Percentiles rank a stretch among this genome's conserved stretches.
Conservation (phyloP, 1,140 invertebrate genomes). For the Drepana arcuata region DNA sequence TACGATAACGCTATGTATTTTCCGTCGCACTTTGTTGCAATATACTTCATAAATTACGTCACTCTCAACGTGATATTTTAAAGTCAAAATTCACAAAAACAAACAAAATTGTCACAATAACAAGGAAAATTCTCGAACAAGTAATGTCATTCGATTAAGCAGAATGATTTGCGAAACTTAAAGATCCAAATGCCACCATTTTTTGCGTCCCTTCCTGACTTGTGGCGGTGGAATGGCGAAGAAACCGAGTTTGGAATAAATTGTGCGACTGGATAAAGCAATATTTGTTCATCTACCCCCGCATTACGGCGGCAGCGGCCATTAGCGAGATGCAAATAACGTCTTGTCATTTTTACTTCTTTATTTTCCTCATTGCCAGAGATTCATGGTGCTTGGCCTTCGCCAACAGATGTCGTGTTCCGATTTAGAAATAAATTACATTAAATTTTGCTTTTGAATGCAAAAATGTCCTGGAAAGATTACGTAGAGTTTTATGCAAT, state of each 20-base stretch:
- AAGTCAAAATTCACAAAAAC: constrained; percentile 3
- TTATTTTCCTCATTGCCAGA: constrained; percentile 54
- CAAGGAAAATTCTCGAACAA: constrained; percentile 39
- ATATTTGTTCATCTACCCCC: constrained; percentile 70
- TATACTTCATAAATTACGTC: neutral
- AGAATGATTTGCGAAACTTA: constrained; percentile 63
- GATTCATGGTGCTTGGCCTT: constrained; percentile 39
- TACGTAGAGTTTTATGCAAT: no score
- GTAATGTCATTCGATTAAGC: constrained; percentile 57
- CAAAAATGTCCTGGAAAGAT: no score
- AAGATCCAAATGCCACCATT: constrained; percentile 56
- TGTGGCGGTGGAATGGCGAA: constrained; percentile 52
- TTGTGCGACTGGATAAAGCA: constrained; percentile 67
- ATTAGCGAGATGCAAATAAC: constrained; percentile 71
- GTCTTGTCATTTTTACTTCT: constrained; percentile 70
- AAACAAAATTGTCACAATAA: constrained; percentile 26
- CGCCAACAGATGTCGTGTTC: constrained; percentile 37
- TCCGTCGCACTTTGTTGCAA: constrained; percentile 16
- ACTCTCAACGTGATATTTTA: constrained; percentile 2
- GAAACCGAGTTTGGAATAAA: constrained; percentile 66
- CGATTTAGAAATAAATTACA: constrained; percentile 39
- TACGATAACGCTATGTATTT: constrained; percentile 24
- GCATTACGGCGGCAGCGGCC: constrained; percentile 59
- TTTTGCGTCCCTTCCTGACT: constrained; percentile 42
- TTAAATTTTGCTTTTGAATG: constrained; percentile 15